Percentiles rank a stretch among this genome's conserved stretches.
Conservation (phyloP, 2,797 vertebrate genomes). For the Anas capensis region DNA sequence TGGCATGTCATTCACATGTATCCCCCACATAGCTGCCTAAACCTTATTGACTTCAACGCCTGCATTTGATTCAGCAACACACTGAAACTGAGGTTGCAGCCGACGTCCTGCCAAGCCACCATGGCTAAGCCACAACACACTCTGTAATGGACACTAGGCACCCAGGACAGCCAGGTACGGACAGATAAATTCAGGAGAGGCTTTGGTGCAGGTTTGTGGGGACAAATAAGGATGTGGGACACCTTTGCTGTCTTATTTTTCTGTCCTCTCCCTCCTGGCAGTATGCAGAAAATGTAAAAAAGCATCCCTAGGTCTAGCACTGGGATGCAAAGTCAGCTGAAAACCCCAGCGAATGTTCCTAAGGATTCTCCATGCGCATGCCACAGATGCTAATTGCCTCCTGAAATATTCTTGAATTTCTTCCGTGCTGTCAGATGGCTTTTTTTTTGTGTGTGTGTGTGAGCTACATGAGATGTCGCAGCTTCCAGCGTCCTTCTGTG, state of each 20-base stretch:
- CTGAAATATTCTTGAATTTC: neutral
- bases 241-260: neutral
- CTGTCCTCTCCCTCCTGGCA: neutral
- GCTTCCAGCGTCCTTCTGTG: neutral
- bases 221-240: neutral
- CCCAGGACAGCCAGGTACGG: accelerated
- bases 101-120: accelerated
- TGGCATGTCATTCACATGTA: accelerated
- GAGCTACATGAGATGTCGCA: neutral
- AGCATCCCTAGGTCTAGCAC: neutral
- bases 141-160: neutral
- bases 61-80: neutral
- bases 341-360: neutral
- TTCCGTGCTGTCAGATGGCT: neutral
- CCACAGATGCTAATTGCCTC: neutral
- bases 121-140: neutral
- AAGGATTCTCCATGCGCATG: neutral
- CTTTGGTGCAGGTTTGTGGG: neutral
- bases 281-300: neutral
- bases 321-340: neutral
- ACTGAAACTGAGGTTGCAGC: neutral
- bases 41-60: neutral
- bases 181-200: neutral
- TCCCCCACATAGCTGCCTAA: neutral
- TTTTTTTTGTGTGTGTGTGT: neutral